These are phyloP conservation scores for Drosophila rellima DNA, from an alignment of 2,888 invertebrate genomes.

Conservation along the genomic window DNA sequence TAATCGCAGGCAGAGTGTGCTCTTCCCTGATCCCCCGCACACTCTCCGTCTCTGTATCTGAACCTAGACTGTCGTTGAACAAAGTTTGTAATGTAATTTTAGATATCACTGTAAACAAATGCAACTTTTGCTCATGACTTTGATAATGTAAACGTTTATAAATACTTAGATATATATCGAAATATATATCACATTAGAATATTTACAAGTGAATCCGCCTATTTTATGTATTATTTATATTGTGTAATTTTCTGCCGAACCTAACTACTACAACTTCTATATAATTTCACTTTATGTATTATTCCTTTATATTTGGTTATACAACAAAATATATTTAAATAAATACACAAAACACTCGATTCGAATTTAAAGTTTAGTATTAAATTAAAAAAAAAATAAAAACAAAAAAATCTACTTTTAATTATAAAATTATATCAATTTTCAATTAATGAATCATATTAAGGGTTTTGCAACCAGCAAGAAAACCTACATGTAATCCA, in stretches of 20 bases:
- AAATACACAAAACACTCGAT: conserved; percentile 55
- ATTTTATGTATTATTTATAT: conserved; percentile 59
- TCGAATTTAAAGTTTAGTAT: conserved; percentile 81
- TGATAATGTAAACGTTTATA: conserved; percentile 56
- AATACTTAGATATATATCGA: conserved; percentile 31
- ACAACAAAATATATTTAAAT: conserved; percentile 23
- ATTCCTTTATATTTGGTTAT: conserved; percentile 50
- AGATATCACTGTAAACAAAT: conserved; percentile 75
- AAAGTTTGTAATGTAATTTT: conserved; percentile 66
- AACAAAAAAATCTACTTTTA: conserved; percentile 46
- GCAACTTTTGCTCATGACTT: conserved; percentile 76
- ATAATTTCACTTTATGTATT: conserved; percentile 51
- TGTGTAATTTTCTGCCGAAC: conserved; percentile 58
- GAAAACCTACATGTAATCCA: conserved; percentile 71
- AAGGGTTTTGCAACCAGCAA: conserved; percentile 65
- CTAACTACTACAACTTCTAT: conserved; percentile 50
- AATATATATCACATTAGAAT: conserved; percentile 38
- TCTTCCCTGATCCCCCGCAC: conserved; percentile 1
- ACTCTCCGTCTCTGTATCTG: conserved; percentile 22
- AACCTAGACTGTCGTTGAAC: conserved; percentile 66
- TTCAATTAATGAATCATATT: conserved; percentile 74
- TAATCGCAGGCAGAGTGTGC: conserved; percentile 34
- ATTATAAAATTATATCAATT: conserved; percentile 76
- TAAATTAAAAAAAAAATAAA: conserved; percentile 48
- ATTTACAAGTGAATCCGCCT: conserved; percentile 37